Evolutionary conservation across 2,888 invertebrate species (phyloP).

Genomic region (Hipparchia semele): DNA sequence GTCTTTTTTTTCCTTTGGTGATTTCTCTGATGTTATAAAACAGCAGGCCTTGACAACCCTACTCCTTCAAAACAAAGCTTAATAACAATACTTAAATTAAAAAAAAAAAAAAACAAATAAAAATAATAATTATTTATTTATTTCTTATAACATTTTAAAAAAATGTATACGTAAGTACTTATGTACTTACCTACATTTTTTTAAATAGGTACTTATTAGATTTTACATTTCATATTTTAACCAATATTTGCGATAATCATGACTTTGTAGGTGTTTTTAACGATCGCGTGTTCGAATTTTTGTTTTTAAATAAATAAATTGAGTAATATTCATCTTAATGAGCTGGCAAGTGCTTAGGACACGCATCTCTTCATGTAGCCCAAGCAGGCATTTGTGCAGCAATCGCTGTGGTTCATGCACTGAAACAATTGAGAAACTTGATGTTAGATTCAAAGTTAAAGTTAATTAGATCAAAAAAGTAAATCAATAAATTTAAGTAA

Average conservation of each 20-base stretch:
- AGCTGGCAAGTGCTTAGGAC: constrained; percentile 20
- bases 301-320: constrained; percentile 17
- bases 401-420: constrained; percentile 45
- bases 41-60: not conserved
- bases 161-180: not conserved
- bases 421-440: constrained; percentile 31
- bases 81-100: not conserved
- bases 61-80: not conserved
- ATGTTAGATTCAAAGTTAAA: too few species aligned
- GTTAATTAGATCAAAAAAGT: too few species aligned
- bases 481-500: not conserved
- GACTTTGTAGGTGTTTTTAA: too few species aligned
- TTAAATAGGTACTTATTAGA: too few species aligned
- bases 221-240: too few species aligned
- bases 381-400: constrained; percentile 45
- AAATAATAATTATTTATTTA: not conserved
- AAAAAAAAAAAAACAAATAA: not conserved
- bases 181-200: not conserved
- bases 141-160: constrained; percentile 1
- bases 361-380: constrained; percentile 47
- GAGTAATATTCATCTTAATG: not conserved
- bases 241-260: too few species aligned
- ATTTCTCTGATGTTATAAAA: not conserved
- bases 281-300: too few species aligned
- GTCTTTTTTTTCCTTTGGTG: too few species aligned